Evolutionary conservation across 2,888 invertebrate genomes (phyloP).

Genomic region (Acleris emargana): DNA sequence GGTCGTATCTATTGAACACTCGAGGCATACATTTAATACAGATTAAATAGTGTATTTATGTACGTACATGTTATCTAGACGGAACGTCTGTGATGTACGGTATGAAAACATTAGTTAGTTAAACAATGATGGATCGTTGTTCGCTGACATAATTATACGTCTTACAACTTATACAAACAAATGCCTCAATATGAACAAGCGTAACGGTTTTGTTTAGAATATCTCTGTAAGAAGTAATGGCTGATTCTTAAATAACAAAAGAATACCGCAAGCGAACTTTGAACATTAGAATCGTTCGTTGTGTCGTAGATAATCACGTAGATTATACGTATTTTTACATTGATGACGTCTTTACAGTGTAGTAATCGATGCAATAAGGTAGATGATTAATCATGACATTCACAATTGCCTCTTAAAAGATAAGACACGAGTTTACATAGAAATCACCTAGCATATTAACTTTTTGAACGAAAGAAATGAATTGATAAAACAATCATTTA

Average conservation of each 20-base stretch:
- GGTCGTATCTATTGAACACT: slow-evolving; percentile 67
- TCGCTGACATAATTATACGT: slow-evolving; percentile 35
- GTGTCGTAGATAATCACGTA: neutral
- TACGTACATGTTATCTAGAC: slow-evolving; percentile 45
- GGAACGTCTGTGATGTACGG: slow-evolving; percentile 26
- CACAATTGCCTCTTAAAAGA: slow-evolving; percentile 11
- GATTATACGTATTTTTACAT: slow-evolving; percentile 9
- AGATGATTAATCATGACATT: slow-evolving; percentile 31
- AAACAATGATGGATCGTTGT: slow-evolving; percentile 41
- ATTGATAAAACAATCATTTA: too few species aligned
- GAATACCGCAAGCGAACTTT: slow-evolving; percentile 20
- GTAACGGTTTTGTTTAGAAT: slow-evolving; percentile 35
- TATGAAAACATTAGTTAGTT: slow-evolving; percentile 39
- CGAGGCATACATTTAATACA: slow-evolving; percentile 53
- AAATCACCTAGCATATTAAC: slow-evolving; percentile 23
- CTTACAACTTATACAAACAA: slow-evolving; percentile 35
- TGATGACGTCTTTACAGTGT: slow-evolving; percentile 27
- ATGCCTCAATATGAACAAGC: slow-evolving; percentile 31
- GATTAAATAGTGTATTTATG: slow-evolving; percentile 49
- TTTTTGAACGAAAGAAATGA: neutral
- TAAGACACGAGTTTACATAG: slow-evolving; percentile 17
- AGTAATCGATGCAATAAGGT: slow-evolving; percentile 34
- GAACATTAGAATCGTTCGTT: neutral
- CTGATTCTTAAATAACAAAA: slow-evolving; percentile 14
- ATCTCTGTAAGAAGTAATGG: slow-evolving; percentile 26